Evolutionary conservation across 2,797 vertebrate genomes (phyloP), one percentile per base, ranked within the genome.

Genomic region (Myotis pilosus): DNA sequence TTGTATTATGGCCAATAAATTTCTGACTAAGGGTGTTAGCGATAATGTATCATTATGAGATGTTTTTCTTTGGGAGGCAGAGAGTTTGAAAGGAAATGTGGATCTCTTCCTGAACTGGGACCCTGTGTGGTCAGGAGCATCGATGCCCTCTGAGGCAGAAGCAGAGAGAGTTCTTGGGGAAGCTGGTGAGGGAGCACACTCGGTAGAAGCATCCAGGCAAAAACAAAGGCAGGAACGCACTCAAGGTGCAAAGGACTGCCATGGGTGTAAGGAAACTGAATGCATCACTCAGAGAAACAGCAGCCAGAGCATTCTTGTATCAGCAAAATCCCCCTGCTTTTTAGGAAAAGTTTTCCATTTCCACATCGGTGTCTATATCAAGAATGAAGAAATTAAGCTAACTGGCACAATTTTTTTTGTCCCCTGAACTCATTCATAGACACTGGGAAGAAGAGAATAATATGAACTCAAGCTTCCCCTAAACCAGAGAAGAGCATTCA

Each of bases 11-110:
- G 97, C 95, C 97, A 95, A 96, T 80, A 94, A 44, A 75, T 72
- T 97, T 97, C 96, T 97, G 96, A 97, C 94, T 97, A 95, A 95
- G 89, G 92, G 92, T 95, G 94, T 96, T 97, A 95, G 97, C 94
- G 96, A 94, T 97, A 96, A 95, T 38, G 82, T 86, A 69, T 78
- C 96, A 96, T 95, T 87, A 78, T 81, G 95, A 97, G 95, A 97
- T 97, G 95, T 93, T 97, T 96, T 96, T 97, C 94, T 97, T 92
- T 57, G 94, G 92, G 92, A 97, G 95, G 92, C 95, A 97, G 89
- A 97, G 95, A 98, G 87, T 96, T 96, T 94, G 94, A 96, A 97
- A 96, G 97, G 95, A 97, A 97, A 97, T 88, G 96, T 76, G 86
- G 82, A 94, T 96, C 95, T 97, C 62, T 81, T 75, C 92, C 79